Evolutionary conservation across 30 jellyfish, hydroid and myxozoan species (phyloP).

Genomic region (Pelagia noctiluca): DNA sequence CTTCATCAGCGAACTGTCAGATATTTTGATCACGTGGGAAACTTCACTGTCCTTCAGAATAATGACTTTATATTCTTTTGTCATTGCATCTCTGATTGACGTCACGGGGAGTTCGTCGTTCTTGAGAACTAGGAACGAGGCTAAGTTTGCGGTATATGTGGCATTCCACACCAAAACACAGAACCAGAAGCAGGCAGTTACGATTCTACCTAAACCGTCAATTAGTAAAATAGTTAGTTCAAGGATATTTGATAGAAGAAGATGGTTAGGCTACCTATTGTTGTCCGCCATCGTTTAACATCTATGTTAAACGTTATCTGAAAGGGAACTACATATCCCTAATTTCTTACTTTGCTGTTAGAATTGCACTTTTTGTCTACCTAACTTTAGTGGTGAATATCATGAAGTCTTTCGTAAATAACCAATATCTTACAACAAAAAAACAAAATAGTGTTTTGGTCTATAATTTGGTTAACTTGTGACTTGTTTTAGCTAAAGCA

Average conservation of each 20-base stretch:
- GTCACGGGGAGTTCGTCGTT: slow-evolving; percentile 49
- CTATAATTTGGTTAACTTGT: no score
- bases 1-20: slow-evolving; percentile 16
- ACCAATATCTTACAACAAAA: no score
- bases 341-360: no score
- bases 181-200: slow-evolving; percentile 72
- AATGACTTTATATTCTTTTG: slow-evolving; percentile 24
- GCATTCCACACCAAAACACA: slow-evolving; percentile 71
- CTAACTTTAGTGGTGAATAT: no score
- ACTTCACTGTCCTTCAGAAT: slow-evolving; percentile 58
- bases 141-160: slow-evolving; percentile 69
- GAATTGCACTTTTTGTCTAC: no score
- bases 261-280: background rate
- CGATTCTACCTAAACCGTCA: slow-evolving; percentile 51
- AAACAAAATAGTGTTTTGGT: no score
- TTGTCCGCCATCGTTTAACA: background rate
- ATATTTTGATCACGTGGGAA: slow-evolving; percentile 44
- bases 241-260: background rate
- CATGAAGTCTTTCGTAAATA: no score
- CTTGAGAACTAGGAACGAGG: slow-evolving; percentile 72
- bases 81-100: slow-evolving; percentile 40
- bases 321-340: no score
- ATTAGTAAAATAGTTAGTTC: background rate
- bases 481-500: no score
- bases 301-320: background rate